phyloP scores from a whole-genome alignment of 2,113 vertebrate species.

The Syrrhaptes paradoxus region DNA sequence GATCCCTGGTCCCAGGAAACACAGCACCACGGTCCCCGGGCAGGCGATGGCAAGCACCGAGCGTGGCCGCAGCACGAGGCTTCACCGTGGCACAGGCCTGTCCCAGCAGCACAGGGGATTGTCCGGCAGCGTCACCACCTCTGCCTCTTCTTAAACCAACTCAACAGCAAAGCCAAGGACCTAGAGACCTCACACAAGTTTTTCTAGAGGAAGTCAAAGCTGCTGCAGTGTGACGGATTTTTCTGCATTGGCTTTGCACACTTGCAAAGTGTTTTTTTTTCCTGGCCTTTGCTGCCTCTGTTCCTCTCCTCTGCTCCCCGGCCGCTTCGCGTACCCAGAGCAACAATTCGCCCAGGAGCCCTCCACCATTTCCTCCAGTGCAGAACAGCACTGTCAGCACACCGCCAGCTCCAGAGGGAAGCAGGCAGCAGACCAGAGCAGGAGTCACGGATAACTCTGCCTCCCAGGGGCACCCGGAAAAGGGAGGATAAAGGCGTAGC shows the following conservation, averaged over 20 bases:
- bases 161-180: background rate
- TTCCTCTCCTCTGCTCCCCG: background rate
- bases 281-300: rapidly evolving
- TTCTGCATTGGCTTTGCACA: background rate
- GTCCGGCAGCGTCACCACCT: background rate
- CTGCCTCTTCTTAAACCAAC: background rate
- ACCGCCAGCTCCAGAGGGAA: background rate
- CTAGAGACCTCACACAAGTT: background rate
- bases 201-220: background rate
- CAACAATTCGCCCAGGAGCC: background rate
- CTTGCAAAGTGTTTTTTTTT: background rate
- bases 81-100: rapidly evolving
- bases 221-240: rapidly evolving
- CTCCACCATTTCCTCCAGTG: background rate
- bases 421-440: background rate
- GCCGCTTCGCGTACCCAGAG: rapidly evolving
- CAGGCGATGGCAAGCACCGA: background rate
- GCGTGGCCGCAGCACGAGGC: rapidly evolving
- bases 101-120: background rate
- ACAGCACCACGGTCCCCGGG: background rate
- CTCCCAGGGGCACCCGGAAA: background rate
- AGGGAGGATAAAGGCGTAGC: background rate
- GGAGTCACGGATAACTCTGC: background rate
- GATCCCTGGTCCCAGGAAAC: too few species aligned
- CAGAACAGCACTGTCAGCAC: background rate